These are phyloP conservation scores for Polyploca ridens DNA, from an alignment of 2,888 invertebrate species.

Conservation along the genomic window DNA sequence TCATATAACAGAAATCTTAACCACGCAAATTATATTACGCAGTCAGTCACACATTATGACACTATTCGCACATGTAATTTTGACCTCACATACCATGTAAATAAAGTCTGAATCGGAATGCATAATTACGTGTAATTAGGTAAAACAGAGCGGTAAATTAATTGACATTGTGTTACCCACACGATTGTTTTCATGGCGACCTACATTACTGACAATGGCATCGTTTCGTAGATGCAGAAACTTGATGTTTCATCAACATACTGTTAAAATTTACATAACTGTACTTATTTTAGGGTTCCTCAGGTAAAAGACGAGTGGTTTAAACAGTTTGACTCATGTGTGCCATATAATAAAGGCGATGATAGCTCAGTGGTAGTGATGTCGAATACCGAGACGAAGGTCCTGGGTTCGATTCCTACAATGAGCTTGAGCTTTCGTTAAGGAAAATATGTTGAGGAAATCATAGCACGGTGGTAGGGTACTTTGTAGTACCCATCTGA, in stretches of 20 bases:
- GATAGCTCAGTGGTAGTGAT: too few species aligned
- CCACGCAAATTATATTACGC: background rate
- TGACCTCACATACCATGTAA: too few species aligned
- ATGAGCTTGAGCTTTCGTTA: too few species aligned
- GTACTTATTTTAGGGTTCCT: conserved; percentile 9
- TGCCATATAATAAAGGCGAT: too few species aligned
- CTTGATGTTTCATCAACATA: conserved; percentile 2
- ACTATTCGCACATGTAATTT: background rate
- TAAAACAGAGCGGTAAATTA: conserved; percentile 11
- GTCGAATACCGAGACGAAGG: too few species aligned
- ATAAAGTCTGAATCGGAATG: background rate
- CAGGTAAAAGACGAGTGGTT: too few species aligned
- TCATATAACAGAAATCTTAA: background rate
- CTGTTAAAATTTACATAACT: background rate
- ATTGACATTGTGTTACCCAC: conserved; percentile 11
- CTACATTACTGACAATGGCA: conserved; percentile 3
- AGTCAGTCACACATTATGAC: background rate
- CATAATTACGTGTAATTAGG: conserved; percentile 4
- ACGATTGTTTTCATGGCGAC: conserved; percentile 2
- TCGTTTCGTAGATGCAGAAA: conserved; percentile 6
- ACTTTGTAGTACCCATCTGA: too few species aligned
- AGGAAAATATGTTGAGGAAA: too few species aligned
- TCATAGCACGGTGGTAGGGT: too few species aligned
- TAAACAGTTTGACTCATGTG: too few species aligned
- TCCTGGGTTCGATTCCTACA: too few species aligned